A percentile compares a stretch with the other conserved stretches of the same genome.
phyloP scores from a whole-genome alignment of 2,113 vertebrate genomes.

The Callionymus lyra region DNA sequence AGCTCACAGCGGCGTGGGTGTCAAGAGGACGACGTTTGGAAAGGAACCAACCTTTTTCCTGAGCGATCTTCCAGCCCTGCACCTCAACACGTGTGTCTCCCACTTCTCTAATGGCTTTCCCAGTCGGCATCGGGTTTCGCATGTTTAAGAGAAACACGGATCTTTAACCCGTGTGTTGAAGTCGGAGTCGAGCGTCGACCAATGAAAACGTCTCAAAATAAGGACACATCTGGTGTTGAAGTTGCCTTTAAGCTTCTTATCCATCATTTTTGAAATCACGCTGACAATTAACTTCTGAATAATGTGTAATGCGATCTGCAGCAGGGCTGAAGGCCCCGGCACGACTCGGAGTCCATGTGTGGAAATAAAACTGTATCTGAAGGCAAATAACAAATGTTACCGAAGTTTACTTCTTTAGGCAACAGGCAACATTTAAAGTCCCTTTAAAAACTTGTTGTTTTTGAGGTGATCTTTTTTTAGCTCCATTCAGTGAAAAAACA shows the following conservation, averaged over 20 bases:
- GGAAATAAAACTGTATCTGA: no score
- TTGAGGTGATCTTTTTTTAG: no score
- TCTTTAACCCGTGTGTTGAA: slow-evolving; percentile 9
- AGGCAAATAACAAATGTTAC: no score
- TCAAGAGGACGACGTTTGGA: slow-evolving; percentile 30
- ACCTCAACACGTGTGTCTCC: slow-evolving; percentile 25
- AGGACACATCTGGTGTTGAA: slow-evolving; percentile 10
- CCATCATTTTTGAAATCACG: slow-evolving; percentile 9
- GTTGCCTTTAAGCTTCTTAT: slow-evolving; percentile 7
- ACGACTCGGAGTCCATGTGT: no score
- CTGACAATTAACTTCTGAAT: not conserved
- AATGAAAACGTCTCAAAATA: slow-evolving; percentile 9
- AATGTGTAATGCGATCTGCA: no score
- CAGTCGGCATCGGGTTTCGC: slow-evolving; percentile 48
- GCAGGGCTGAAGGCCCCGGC: no score
- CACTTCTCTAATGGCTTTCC: slow-evolving; percentile 45
- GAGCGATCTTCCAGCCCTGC: slow-evolving; percentile 41
- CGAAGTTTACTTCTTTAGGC: no score
- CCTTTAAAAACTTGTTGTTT: no score
- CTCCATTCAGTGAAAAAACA: no score
- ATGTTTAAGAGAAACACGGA: slow-evolving; percentile 19
- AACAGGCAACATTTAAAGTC: no score
- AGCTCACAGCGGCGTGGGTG: slow-evolving; percentile 30
- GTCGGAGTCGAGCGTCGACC: slow-evolving; percentile 24
- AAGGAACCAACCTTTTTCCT: slow-evolving; percentile 29